A percentile compares a stretch with the other conserved stretches of the same genome.
These are phyloP conservation scores for Acrobasis consociella DNA, from an alignment of 2,888 invertebrate species.

Conservation along the genomic window DNA sequence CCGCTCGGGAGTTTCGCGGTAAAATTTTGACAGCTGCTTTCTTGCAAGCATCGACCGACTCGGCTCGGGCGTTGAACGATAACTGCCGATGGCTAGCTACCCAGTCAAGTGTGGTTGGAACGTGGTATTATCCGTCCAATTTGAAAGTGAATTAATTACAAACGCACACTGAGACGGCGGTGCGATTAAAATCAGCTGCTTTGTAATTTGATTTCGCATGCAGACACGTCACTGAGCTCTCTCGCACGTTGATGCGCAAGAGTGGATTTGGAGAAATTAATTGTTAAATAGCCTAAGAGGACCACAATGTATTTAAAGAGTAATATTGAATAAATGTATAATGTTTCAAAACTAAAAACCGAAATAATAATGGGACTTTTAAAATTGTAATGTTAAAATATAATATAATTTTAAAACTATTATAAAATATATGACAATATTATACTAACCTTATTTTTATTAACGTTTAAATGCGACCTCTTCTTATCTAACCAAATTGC, in stretches of 20 bases:
- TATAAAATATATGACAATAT: no score
- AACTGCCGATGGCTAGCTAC: constrained; percentile 66
- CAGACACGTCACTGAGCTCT: constrained; percentile 15
- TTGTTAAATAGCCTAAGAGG: no score
- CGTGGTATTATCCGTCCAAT: constrained; percentile 50
- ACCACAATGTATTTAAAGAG: no score
- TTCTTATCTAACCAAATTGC: no score
- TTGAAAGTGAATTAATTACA: constrained; percentile 50
- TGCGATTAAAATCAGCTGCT: constrained; percentile 38
- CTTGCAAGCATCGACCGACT: constrained; percentile 53
- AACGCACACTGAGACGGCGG: constrained; percentile 28
- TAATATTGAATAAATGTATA: no score
- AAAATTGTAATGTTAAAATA: no score
- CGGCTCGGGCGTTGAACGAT: constrained; percentile 76
- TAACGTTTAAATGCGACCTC: no score
- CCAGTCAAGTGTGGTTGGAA: constrained; percentile 59
- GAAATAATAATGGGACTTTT: no score
- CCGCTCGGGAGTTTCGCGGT: constrained; percentile 35
- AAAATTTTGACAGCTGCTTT: constrained; percentile 39
- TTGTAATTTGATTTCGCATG: constrained; percentile 31
- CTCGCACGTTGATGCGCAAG: constrained; percentile 1
- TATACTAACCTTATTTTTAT: no score
- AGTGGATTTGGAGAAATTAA: background rate
- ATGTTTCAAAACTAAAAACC: no score
- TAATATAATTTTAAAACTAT: no score